These are phyloP conservation scores for Erebia palarica DNA, from an alignment of 2,888 invertebrate species.

Conservation along the genomic window DNA sequence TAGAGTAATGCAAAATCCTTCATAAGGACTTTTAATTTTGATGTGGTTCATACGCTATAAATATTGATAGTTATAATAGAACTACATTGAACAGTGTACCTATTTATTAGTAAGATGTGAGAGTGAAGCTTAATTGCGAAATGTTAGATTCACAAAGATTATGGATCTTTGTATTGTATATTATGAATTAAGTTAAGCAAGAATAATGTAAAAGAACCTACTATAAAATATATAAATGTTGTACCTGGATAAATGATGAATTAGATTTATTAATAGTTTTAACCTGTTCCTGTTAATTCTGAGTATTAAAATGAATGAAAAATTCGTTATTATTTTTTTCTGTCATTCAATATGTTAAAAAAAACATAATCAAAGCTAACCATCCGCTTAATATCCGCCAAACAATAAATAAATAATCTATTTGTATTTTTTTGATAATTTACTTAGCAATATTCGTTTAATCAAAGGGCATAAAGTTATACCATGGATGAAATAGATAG, in stretches of 20 bases:
- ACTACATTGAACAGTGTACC: slow-evolving; percentile 27
- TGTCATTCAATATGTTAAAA: background rate
- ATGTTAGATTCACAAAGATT: background rate
- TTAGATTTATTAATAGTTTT: background rate
- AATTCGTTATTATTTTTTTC: background rate
- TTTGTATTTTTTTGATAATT: too few relatives aligned
- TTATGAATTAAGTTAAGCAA: background rate
- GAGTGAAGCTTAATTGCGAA: slow-evolving; percentile 10
- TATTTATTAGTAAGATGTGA: slow-evolving; percentile 7
- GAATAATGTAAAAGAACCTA: background rate
- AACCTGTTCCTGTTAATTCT: background rate
- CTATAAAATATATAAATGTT: background rate
- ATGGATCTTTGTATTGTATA: background rate
- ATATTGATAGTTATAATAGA: slow-evolving; percentile 39
- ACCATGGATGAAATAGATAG: too few relatives aligned
- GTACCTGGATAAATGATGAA: background rate
- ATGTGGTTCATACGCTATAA: slow-evolving; percentile 43
- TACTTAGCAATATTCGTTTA: too few relatives aligned
- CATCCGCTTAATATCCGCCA: too few relatives aligned
- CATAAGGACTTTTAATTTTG: background rate
- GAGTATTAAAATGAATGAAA: background rate
- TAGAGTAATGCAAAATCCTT: slow-evolving; percentile 1
- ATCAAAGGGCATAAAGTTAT: too few relatives aligned
- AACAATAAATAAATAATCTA: too few relatives aligned
- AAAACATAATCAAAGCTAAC: too few relatives aligned